Percentiles rank a stretch among this genome's conserved stretches.
These are phyloP conservation scores for Pan paniscus DNA, from an alignment of 2,113 vertebrate species.

Conservation along the genomic window DNA sequence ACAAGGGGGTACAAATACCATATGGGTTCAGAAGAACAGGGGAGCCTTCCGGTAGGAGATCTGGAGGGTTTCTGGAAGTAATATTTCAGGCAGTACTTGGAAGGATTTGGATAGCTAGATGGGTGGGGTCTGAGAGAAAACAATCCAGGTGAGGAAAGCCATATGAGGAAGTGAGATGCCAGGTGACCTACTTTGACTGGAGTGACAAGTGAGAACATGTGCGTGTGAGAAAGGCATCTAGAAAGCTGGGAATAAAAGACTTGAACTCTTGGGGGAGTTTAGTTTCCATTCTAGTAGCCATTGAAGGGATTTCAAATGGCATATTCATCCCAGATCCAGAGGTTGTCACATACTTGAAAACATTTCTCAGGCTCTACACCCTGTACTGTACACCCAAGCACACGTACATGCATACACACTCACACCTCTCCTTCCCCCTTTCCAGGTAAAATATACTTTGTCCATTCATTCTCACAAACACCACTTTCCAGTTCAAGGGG, in stretches of 20 bases:
- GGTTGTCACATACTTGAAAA: neutral
- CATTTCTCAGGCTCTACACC: neutral
- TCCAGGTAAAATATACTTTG: neutral
- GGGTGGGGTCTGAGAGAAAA: neutral
- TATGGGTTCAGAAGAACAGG: neutral
- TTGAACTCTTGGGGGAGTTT: neutral
- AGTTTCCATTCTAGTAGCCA: neutral
- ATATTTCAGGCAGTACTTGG: neutral
- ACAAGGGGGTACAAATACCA: neutral
- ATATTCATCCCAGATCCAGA: neutral
- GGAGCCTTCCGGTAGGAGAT: neutral
- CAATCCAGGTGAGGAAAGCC: neutral
- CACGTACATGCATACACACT: rapidly evolving
- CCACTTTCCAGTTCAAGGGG: neutral
- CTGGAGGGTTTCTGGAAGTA: neutral
- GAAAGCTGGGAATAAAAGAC: neutral
- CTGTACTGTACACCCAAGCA: neutral
- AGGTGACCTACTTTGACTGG: neutral
- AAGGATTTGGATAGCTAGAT: neutral
- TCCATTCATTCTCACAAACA: neutral
- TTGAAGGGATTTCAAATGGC: neutral
- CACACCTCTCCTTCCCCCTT: neutral
- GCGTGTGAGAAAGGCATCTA: neutral
- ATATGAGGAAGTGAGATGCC: neutral
- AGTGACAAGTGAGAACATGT: neutral